Conservation (phyloP, 2,797 vertebrate genomes). For the Chromis chromis region DNA sequence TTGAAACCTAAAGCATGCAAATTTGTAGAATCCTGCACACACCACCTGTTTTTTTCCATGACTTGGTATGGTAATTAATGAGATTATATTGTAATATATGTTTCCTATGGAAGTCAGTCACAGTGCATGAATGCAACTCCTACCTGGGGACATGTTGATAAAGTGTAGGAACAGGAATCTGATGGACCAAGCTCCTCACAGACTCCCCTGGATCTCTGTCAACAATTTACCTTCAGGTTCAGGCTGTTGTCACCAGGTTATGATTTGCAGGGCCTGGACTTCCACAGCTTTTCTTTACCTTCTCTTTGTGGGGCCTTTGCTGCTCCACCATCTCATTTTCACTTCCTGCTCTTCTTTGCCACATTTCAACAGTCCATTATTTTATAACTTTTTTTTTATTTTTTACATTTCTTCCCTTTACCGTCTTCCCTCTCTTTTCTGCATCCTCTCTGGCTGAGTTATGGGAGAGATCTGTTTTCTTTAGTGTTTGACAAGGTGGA, state of each 20-base stretch:
- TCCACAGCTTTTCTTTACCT: slow-evolving; percentile 36
- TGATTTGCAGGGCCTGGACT: slow-evolving; percentile 48
- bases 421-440: slow-evolving; percentile 18
- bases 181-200: slow-evolving; percentile 2
- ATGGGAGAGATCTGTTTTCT: slow-evolving; percentile 3
- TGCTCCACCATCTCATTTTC: slow-evolving; percentile 26
- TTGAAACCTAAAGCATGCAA: slow-evolving; percentile 26
- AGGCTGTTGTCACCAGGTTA: slow-evolving; percentile 40
- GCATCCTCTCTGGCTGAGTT: slow-evolving; percentile 12
- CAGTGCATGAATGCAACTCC: slow-evolving; percentile 14
- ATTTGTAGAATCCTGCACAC: slow-evolving; percentile 13
- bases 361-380: slow-evolving; percentile 26
- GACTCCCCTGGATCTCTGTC: slow-evolving; percentile 20
- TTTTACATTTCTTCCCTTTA: background rate
- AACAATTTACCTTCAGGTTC: slow-evolving; percentile 50
- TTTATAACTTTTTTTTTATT: slow-evolving; percentile 20
- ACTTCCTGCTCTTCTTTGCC: background rate
- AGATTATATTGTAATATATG: slow-evolving; percentile 12
- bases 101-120: slow-evolving; percentile 6
- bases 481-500: slow-evolving; percentile 36
- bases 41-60: background rate
- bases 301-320: slow-evolving; percentile 35
- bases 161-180: slow-evolving; percentile 14
- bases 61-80: slow-evolving; percentile 7
- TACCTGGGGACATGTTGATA: slow-evolving; percentile 23